Conservation (phyloP, 2,888 invertebrate genomes). For the Tetropium fuscum region DNA sequence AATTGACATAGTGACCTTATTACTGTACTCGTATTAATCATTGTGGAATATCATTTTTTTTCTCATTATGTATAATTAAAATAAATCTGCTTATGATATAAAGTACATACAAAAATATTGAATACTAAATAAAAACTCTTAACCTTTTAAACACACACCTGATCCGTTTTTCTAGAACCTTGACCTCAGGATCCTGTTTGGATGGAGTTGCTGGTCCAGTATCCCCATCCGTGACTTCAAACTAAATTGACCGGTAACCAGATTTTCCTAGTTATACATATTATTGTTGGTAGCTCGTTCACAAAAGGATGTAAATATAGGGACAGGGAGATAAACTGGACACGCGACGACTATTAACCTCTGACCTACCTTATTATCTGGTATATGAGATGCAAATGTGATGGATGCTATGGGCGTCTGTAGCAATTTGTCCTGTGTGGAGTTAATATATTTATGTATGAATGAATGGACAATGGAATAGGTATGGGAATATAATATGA, state of each 20-base stretch:
- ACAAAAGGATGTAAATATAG: conserved; percentile 22
- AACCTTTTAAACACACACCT: neutral
- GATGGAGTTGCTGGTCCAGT: conserved; percentile 36
- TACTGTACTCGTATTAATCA: too few relatives aligned
- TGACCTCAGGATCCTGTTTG: conserved; percentile 35
- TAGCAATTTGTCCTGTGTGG: too few relatives aligned
- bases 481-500: too few relatives aligned
- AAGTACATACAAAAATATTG: neutral
- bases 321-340: conserved; percentile 37
- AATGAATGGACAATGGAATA: too few relatives aligned
- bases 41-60: too few relatives aligned
- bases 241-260: conserved; percentile 27
- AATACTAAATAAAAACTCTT: too few relatives aligned
- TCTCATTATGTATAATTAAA: too few relatives aligned
- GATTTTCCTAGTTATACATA: conserved; percentile 24
- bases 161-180: conserved; percentile 8
- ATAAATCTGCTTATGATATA: too few relatives aligned
- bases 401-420: neutral
- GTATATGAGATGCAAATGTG: conserved; percentile 1
- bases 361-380: conserved; percentile 18
- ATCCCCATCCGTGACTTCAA: conserved; percentile 30
- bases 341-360: conserved; percentile 36
- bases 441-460: too few relatives aligned
- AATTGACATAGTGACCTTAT: too few relatives aligned
- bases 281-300: conserved; percentile 17